These are phyloP conservation scores for Anneissia japonica DNA, from an alignment of 35 echinoderm and acorn worm species.

Conservation along the genomic window DNA sequence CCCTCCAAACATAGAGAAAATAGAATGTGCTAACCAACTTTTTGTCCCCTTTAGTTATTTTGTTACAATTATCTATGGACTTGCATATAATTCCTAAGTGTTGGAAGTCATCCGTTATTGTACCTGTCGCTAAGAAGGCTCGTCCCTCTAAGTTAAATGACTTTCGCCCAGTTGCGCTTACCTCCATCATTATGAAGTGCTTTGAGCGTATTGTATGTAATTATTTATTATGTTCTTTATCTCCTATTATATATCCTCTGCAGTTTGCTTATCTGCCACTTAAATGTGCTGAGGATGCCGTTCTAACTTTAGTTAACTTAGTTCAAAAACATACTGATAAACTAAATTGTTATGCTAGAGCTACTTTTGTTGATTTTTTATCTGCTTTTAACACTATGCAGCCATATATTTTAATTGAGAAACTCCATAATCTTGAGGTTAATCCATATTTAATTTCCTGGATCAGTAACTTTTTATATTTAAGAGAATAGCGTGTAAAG, in stretches of 20 bases:
- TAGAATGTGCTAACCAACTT: slow-evolving; percentile 12
- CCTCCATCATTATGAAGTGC: slow-evolving; percentile 31
- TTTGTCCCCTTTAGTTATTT: not conserved
- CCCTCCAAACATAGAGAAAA: not conserved
- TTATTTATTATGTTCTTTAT: not conserved
- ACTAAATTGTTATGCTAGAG: slow-evolving; percentile 7
- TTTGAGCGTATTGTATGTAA: slow-evolving; percentile 20
- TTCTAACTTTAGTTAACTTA: slow-evolving; percentile 1
- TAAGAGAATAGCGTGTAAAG: not conserved
- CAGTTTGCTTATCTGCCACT: slow-evolving; percentile 4
- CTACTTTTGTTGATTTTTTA: slow-evolving; percentile 6
- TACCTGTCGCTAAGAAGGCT: slow-evolving; percentile 18
- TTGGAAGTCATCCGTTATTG: slow-evolving; percentile 13
- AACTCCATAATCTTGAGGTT: slow-evolving; percentile 7
- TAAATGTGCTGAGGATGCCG: slow-evolving; percentile 6
- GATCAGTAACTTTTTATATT: not conserved
- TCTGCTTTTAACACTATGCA: slow-evolving; percentile 24
- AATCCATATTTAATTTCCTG: not conserved
- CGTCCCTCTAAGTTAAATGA: slow-evolving; percentile 9
- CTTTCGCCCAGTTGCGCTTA: slow-evolving; percentile 30
- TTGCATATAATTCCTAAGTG: slow-evolving; percentile 8
- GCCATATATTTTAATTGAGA: slow-evolving; percentile 8
- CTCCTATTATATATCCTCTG: not conserved
- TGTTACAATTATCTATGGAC: slow-evolving; percentile 34
- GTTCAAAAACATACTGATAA: not conserved